These are phyloP conservation scores for Osmoderma eremita DNA, from an alignment of 2,888 invertebrate genomes.

Conservation along the genomic window DNA sequence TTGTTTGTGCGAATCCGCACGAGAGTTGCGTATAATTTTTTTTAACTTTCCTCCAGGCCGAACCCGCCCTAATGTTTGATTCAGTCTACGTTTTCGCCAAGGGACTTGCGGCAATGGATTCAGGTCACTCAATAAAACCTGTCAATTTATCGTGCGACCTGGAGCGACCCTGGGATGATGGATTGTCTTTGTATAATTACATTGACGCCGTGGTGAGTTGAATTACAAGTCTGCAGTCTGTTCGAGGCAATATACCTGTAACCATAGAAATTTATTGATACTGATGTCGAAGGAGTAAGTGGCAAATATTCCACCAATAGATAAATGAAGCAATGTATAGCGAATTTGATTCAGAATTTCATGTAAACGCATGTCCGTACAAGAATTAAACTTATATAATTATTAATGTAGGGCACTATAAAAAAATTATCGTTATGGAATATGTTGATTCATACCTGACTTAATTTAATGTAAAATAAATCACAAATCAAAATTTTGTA, in stretches of 20 bases:
- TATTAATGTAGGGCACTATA: no score
- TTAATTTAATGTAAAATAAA: no score
- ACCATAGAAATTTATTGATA: constrained; percentile 24
- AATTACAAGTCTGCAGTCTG: constrained; percentile 37
- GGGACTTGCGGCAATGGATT: constrained; percentile 78
- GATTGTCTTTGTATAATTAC: constrained; percentile 78
- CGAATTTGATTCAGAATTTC: no score
- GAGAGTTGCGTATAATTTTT: constrained; percentile 35
- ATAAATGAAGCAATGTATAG: no score
- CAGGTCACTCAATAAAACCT: constrained; percentile 74
- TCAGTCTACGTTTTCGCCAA: constrained; percentile 85
- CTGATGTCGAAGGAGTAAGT: neutral
- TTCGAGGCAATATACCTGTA: constrained; percentile 23
- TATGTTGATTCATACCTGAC: no score
- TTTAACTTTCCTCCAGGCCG: constrained; percentile 70
- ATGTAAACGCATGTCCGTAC: no score
- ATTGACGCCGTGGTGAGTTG: constrained; percentile 73
- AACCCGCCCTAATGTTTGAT: constrained; percentile 86
- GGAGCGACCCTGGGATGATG: constrained; percentile 82
- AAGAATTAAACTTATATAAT: no score
- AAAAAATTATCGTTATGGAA: no score
- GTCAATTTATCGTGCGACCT: constrained; percentile 85
- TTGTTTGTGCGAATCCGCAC: constrained; percentile 25
- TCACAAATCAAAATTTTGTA: no score
- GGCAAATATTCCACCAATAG: no score